These are phyloP conservation scores for Seriola aureovittata DNA, from an alignment of 2,113 vertebrate genomes.

Conservation along the genomic window DNA sequence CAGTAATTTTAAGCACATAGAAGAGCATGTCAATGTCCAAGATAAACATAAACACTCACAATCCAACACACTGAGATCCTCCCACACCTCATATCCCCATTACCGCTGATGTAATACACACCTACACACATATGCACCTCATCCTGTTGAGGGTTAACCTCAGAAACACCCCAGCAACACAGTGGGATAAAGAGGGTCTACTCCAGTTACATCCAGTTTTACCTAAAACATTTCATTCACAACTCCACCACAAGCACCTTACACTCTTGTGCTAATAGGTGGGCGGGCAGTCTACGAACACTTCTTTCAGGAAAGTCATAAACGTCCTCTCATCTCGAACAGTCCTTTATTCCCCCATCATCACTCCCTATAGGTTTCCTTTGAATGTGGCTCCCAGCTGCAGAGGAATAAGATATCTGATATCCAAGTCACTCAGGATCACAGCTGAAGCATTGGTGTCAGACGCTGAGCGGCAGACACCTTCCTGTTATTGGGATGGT, in stretches of 20 bases:
- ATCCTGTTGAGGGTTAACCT: slow-evolving; percentile 56
- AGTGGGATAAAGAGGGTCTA: slow-evolving; percentile 61
- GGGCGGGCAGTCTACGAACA: slow-evolving; percentile 45
- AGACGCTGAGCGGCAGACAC: slow-evolving; percentile 59
- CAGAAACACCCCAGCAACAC: slow-evolving; percentile 50
- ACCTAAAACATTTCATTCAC: slow-evolving; percentile 64
- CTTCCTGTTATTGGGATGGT: slow-evolving; percentile 43
- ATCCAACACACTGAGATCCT: slow-evolving; percentile 13
- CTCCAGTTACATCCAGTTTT: slow-evolving; percentile 70
- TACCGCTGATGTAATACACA: slow-evolving; percentile 40
- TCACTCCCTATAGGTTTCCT: slow-evolving; percentile 60
- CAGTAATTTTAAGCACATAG: slow-evolving; percentile 14
- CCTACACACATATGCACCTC: slow-evolving; percentile 28
- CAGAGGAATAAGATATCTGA: slow-evolving; percentile 63
- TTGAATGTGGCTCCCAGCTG: slow-evolving; percentile 65
- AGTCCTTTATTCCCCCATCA: slow-evolving; percentile 67
- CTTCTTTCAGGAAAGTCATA: slow-evolving; percentile 73
- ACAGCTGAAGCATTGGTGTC: slow-evolving; percentile 53
- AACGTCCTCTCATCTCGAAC: slow-evolving; percentile 64
- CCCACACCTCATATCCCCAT: slow-evolving; percentile 20
- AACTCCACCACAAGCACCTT: slow-evolving; percentile 64
- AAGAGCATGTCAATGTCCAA: slow-evolving; percentile 15
- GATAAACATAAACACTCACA: background rate
- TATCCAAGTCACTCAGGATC: slow-evolving; percentile 56
- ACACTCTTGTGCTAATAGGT: slow-evolving; percentile 64